Evolutionary conservation across 2,797 vertebrate genomes (phyloP).

Genomic region (Chaetophractus vellerosus): DNA sequence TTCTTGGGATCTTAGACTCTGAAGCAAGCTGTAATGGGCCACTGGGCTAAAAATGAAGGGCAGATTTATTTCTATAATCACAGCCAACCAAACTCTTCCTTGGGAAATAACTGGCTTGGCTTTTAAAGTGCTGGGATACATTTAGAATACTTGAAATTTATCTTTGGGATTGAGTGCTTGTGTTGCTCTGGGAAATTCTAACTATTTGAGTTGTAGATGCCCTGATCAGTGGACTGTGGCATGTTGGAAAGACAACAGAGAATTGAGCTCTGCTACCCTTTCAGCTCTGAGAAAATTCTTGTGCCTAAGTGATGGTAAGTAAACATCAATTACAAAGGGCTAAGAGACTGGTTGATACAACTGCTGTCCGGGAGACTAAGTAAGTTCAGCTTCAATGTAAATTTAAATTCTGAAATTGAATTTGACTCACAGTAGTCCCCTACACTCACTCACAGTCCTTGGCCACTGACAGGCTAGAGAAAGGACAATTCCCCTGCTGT

Average conservation of each 20-base stretch:
- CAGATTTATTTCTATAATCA: constrained; percentile 88
- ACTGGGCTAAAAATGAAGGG: constrained; percentile 86
- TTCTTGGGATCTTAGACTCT: constrained; percentile 85
- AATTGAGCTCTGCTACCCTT: constrained; percentile 30
- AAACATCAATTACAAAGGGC: constrained; percentile 75
- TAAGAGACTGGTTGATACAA: constrained; percentile 26
- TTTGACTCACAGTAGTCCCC: not conserved
- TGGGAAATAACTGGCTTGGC: constrained; percentile 82
- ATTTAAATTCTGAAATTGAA: constrained; percentile 69
- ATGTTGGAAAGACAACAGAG: constrained; percentile 65
- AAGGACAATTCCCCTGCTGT: not conserved
- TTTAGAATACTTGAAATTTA: constrained; percentile 85
- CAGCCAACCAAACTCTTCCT: constrained; percentile 85
- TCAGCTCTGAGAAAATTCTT: constrained; percentile 71
- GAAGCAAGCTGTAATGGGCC: constrained; percentile 74
- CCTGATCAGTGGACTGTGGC: constrained; percentile 49
- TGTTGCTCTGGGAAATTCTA: constrained; percentile 83
- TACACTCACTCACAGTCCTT: not conserved
- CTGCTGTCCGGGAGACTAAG: constrained; percentile 40
- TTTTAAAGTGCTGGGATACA: constrained; percentile 82
- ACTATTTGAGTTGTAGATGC: constrained; percentile 80
- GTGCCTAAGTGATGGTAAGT: constrained; percentile 50
- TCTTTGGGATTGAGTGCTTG: constrained; percentile 81
- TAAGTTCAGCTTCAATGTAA: constrained; percentile 8
- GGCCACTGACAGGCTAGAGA: not conserved